phyloP scores from a whole-genome alignment of 2,888 invertebrate species.

The Brenthis daphne region DNA sequence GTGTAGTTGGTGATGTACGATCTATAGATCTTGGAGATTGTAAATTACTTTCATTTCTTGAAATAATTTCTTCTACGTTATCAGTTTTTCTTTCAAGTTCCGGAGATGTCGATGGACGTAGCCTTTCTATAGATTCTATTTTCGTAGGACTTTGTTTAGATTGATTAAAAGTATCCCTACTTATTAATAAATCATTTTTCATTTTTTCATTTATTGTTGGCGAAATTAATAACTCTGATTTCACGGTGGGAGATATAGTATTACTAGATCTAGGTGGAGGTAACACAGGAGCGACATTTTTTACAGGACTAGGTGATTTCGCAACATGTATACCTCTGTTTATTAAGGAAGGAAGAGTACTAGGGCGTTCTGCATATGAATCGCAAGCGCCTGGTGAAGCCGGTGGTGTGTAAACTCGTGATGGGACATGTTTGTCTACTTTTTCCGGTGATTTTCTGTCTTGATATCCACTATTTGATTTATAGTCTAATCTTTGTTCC shows the following conservation, averaged over 20 bases:
- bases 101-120: slow-evolving; percentile 54
- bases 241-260: slow-evolving; percentile 53
- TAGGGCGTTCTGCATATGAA: slow-evolving; percentile 70
- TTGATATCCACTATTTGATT: slow-evolving; percentile 60
- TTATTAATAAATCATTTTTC: slow-evolving; percentile 23
- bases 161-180: slow-evolving; percentile 58
- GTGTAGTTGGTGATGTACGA: slow-evolving; percentile 49
- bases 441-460: slow-evolving; percentile 71
- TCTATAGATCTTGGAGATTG: slow-evolving; percentile 52
- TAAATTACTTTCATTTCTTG: slow-evolving; percentile 34
- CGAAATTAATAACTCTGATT: slow-evolving; percentile 55
- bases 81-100: slow-evolving; percentile 47
- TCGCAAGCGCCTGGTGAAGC: slow-evolving; percentile 83
- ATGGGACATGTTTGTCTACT: slow-evolving; percentile 67
- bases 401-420: slow-evolving; percentile 78
- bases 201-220: slow-evolving; percentile 41
- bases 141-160: slow-evolving; percentile 52
- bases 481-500: slow-evolving; percentile 64
- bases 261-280: slow-evolving; percentile 59
- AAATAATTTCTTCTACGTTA: slow-evolving; percentile 35
- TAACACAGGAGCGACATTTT: slow-evolving; percentile 60
- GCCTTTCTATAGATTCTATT: slow-evolving; percentile 50
- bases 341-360: slow-evolving; percentile 68
- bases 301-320: slow-evolving; percentile 75
- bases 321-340: slow-evolving; percentile 62